Base-by-base conservation (phyloP, 2,113 vertebrate genomes). In the Lanius ludovicianus region DNA sequence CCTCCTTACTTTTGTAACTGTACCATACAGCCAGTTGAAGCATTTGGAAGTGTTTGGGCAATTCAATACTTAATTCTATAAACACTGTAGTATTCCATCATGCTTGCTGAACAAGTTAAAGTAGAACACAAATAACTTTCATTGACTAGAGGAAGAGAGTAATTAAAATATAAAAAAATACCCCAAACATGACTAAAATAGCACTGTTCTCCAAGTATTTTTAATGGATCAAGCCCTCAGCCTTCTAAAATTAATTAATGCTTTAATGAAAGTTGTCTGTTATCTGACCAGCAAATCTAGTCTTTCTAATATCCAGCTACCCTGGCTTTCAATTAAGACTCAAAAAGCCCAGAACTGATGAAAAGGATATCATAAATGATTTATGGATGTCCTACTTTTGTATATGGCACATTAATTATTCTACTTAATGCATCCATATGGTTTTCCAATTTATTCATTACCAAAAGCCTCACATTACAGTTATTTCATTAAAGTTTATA, bases 181-280 rank as follows among this genome's bases (percentile, higher is more conserved):
- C 0, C 23, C 17, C 35, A 64, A 74, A n/a, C n/a, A 84, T 31
- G 5, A 95, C 77, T 83, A 57, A 95, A 93, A 31, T 60, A 89
- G 63, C 20, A 77, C 73, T 88, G 89, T 30, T 96, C 37, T 91
- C 31, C 53, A 95, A 95, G 83, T 77, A 93, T 88, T 88, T 94
- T 96, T 90, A 88, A 96, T 84, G 81, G n/a, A 95, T 84, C 47
- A 93, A 85, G 74, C 56, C 77, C 65, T 95, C 70, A 93, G 79
- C 27, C 65, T 92, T 77, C 70, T 86, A 95, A 97, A 97, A 96
- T 97, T 97, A 98, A 98, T 98, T 97, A 98, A 91, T 95, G 82
- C 42, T 83, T 94, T 94, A 97, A 98, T 98, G 89, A 93, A 97
- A 97, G 95, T 69, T 97, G 89, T 76, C 97, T 97, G 93, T 67